Evolutionary conservation across 2,888 invertebrate genomes (phyloP), one percentile per base, ranked within the genome.

Genomic region (Entomobrya proxima): DNA sequence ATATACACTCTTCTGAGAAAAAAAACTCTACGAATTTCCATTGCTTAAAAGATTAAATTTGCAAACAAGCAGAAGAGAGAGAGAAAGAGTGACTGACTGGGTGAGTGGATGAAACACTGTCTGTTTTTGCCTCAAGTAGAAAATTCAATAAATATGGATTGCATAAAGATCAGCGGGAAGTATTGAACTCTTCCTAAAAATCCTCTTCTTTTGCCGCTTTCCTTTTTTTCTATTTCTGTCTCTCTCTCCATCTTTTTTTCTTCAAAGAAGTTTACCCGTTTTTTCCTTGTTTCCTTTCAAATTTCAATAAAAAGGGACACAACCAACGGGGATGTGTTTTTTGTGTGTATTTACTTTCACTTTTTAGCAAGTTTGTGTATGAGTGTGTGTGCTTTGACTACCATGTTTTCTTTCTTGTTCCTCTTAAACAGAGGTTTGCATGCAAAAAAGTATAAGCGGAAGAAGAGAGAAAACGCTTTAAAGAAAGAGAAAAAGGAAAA

Each of bases 141-240:
- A 50, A 72, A 72, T 72, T 72, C 72, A 72, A 72, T 72, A 72
- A 72, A 72, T 72, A 72, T 72, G 72, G 72, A 72, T 72, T 47
- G 72, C 44, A 72, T 72, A 72, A 72, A 72, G 72, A 72, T 72
- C 72, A 72, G 47, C 50, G 72, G n/a, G 21, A 72, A 30, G 72
- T 50, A 72, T 72, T 72, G 50, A 72, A 72, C 72, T 72, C 30
- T 72, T 47, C 27, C 21, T 35, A 35, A 61, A 61, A 61, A 72
- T 72, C 72, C 30, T 72, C 32, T 61, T 61, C 61, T 61, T 9
- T 21, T 18, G n/a, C 52, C 18, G 13, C 21, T 35, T 32, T 9
- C n/a, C 32, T 67, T 37, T 35, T 35, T 64, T n/a, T 44, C 72
- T 72, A 24, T 47, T 44, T 47, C 47, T 47, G n/a, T 7, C 47